Evolutionary conservation across 2,113 vertebrate species (phyloP), one percentile per base, ranked within the genome.

Genomic region (Rhinoderma darwinii): DNA sequence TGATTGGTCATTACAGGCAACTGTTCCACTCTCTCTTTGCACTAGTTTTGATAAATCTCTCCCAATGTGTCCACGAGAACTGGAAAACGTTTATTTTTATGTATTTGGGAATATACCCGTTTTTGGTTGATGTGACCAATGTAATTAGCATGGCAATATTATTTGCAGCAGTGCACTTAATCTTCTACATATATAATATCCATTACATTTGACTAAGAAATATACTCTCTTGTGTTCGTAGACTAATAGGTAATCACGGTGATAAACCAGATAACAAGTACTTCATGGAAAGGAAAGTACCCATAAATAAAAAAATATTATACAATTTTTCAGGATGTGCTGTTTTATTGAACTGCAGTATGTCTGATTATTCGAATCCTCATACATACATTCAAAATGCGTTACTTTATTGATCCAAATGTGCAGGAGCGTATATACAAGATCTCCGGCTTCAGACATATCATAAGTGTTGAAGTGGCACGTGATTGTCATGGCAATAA

Each of bases 321-420:
- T 82, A 63, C 30, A 32, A 39, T 78, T 78, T 63, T 77, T 61
- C 9, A 66, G 73, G 32, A 70, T 73, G 5, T 44, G 77, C 66
- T 2, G 51, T 75, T 82, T 87, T 87, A 74, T 82, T 75, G 79
- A 87, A 63, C 79, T 43, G 56, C 56, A 44, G 70, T 30, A 20
- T 73, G 51, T 44, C 72, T 87, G 66, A 75, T 82, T 87, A 74
- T 82, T 12, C 22, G 18, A 18, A 73, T 27, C 68, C 78, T 82
- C 86, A 87, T 87, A 63, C 86, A 82, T 87, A 87, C 86, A 87
- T 87, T 87, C 51, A 63, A 75, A 87, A 82, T 82, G 86, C 79
- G 51, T 66, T 32, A 35, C 51, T 75, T 87, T 87, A 87, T 87
- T 47, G 78, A 87, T 82, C 79, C 20, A 75, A 75, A 75, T 61